Base-by-base conservation (phyloP, 2,113 vertebrate genomes). In the Nibea coibor region DNA sequence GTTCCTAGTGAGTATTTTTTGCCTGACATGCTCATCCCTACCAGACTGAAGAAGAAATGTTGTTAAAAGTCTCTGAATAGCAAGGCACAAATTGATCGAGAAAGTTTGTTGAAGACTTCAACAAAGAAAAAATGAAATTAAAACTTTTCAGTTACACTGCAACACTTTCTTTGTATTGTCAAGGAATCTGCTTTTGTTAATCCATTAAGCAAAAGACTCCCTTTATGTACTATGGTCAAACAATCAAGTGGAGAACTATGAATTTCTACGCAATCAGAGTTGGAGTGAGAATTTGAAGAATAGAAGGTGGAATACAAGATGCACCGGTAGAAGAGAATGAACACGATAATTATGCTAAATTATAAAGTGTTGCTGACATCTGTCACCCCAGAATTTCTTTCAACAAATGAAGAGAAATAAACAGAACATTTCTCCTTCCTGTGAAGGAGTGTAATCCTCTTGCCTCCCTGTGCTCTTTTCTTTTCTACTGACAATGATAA, bases 371-470 rank as follows among this genome's bases (percentile, higher is more conserved):
- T 92, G 93, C 91, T 94, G 93, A 94, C 93, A 94, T 94, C 89
- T 93, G 92, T 95, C 94, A 94, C 91, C 92, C 90, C 87, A 72
- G 87, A 93, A 88, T 87, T 91, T 92, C 93, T 94, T 93, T 93
- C 87, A 94, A 89, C 92, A 93, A 94, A 92, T 91, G 91, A 94
- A 87, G 88, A 90, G 93, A 94, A 96, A 94, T 93, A 94, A 94
- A 94, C 86, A 90, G 93, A 93, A 93, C 83, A 85, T 91, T 93
- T 80, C 81, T 92, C 89, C 94, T 39, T 39, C 89, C 92, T 95
- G 91, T 93, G 91, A 94, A 92, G 89, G 86, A 91, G 91, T 92
- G 89, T 95, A 95, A 95, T 95, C 95, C 94, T 94, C 92, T 94
- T 87, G 89, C 91, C 82, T 95, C 85, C 79, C 90, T 75, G 88